A percentile compares a stretch with the other conserved stretches of the same genome.
Evolutionary conservation across 2,113 vertebrate genomes (phyloP).

Genomic region (Indicator indicator): DNA sequence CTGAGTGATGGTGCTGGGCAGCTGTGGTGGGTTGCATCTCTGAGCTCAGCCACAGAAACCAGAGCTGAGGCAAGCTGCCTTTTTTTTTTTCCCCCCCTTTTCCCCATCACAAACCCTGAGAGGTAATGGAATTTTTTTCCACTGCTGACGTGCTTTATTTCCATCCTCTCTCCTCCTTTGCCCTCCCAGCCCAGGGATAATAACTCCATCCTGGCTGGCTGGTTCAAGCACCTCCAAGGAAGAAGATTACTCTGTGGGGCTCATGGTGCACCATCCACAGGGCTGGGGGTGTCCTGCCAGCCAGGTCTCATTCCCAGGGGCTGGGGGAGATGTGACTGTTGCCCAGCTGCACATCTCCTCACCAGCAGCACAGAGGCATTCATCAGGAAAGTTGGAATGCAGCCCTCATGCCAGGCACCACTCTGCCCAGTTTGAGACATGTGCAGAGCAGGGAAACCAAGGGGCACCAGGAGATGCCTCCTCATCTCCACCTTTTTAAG

Average conservation of each 20-base stretch:
- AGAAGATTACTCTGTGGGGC: neutral
- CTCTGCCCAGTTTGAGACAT: neutral
- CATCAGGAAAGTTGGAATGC: neutral
- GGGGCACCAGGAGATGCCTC: neutral
- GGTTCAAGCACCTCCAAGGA: neutral
- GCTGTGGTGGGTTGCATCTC: neutral
- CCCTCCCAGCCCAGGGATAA: neutral
- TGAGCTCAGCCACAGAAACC: neutral
- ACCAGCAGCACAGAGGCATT: neutral
- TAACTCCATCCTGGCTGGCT: neutral
- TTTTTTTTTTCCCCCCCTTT: neutral
- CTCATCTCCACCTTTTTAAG: no score
- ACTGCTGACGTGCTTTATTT: neutral
- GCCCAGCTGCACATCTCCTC: neutral
- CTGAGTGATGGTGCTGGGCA: slow-evolving; percentile 42
- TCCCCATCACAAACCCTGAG: neutral
- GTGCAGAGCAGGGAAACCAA: neutral
- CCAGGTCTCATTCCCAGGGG: neutral
- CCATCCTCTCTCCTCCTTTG: neutral
- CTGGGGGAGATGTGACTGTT: neutral
- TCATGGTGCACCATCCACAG: neutral
- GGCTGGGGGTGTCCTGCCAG: neutral
- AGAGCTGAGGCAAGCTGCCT: neutral
- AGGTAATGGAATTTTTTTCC: neutral
- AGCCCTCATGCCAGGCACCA: accelerated